These are phyloP conservation scores for Progne subis DNA, from an alignment of 2,113 vertebrate species.

Conservation along the genomic window DNA sequence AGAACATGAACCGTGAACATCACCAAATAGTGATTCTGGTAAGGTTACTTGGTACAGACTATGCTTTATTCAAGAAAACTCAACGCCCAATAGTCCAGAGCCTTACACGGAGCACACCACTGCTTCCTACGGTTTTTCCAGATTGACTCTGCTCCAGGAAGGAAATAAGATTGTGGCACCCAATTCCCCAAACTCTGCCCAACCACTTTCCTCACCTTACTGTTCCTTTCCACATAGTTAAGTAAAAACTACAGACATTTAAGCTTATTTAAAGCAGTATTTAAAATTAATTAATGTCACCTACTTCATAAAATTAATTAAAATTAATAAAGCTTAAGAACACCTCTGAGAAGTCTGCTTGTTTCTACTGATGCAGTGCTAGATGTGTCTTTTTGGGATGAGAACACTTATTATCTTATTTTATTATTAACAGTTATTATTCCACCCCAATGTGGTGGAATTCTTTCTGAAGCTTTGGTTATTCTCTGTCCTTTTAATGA, in stretches of 20 bases:
- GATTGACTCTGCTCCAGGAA: neutral
- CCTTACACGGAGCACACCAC: no score
- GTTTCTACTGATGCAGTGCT: neutral
- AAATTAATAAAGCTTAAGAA: neutral
- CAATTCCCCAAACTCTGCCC: neutral
- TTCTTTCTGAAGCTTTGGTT: neutral
- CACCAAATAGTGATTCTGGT: neutral
- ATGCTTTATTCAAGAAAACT: neutral
- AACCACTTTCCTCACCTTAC: neutral
- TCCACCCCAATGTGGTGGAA: no score
- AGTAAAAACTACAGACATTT: neutral
- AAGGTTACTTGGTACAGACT: fast-evolving
- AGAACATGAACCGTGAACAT: no score
- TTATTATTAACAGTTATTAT: no score
- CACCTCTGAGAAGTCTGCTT: neutral
- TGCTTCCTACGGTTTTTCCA: neutral
- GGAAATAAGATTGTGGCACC: neutral
- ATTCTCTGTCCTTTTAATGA: neutral
- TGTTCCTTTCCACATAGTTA: neutral
- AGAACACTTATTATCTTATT: neutral
- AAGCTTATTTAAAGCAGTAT: neutral
- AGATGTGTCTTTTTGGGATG: neutral
- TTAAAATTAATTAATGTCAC: neutral
- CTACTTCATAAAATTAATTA: neutral
- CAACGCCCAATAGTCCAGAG: no score